Base-by-base conservation (phyloP, 2,888 invertebrate species). In the Conistra vaccinii region DNA sequence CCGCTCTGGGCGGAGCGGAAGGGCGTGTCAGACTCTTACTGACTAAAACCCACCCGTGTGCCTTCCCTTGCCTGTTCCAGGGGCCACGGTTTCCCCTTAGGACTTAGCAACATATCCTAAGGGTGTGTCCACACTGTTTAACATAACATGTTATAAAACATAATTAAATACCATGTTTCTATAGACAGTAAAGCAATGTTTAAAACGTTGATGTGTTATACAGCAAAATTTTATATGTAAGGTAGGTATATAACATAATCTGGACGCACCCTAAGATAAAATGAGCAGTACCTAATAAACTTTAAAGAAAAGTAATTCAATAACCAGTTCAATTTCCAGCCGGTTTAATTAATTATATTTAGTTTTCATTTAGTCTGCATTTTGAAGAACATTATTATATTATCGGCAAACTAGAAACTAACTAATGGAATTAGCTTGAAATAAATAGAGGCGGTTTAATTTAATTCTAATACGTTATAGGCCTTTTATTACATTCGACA, bases 341-440 rank as follows among this genome's bases (percentile, higher is more conserved):
- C 23, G 2, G 23, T 53, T 53, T 29, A 1, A 2, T 51, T 26
- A 35, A 7, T 55, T 45, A 17, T 23, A 26, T 45, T 51, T 32
- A 35, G 45, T 26, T 57, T 9, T 51, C 23, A 51, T 23, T 73
- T 48, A 12, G 29, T 51, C n/a, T 53, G 9, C 29, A 29, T 53
- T 35, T 58, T 35, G 35, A n/a, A 58, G 23, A 63, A 23, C 17
- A 23, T 63, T 39, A 73, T 62, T 57, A 14, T 17, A 39, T 72
- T 63, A 63, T 26, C 45, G 12, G 55, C 32, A 42, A 55, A 78
- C 63, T 81, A 65, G 51, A 48, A 26, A 58, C 58, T 10, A 9
- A n/a, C 12, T 63, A 65, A 76, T 39, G 0, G 17, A 45, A 53
- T 75, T 53, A 58, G 42, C 29, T 29, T 57, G n/a, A 65, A 55